These are phyloP conservation scores for Sarotherodon lohbergeri DNA, from an alignment of 2,113 vertebrate genomes.

Conservation along the genomic window DNA sequence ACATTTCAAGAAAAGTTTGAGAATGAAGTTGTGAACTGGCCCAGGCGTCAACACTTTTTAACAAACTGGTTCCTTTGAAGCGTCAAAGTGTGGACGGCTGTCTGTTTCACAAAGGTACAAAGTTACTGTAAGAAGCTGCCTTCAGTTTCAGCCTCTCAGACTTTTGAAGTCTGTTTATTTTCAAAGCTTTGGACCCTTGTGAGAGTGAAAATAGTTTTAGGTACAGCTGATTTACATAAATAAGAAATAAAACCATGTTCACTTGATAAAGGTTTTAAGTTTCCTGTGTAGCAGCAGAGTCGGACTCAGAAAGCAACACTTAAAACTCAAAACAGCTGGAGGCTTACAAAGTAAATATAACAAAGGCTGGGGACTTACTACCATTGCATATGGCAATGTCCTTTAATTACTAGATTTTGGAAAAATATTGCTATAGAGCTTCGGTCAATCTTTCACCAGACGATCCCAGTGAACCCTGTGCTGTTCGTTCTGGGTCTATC, in stretches of 20 bases:
- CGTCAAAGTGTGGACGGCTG: not conserved
- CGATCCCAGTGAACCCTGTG: not conserved
- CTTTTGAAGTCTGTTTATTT: fast-evolving
- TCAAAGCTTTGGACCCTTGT: fast-evolving
- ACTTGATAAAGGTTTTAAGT: not conserved
- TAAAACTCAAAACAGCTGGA: not conserved
- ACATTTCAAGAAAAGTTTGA: not conserved
- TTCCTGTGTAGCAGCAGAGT: not conserved
- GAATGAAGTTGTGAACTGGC: not conserved
- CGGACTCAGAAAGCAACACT: not conserved
- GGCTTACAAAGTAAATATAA: not conserved
- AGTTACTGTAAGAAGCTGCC: not conserved
- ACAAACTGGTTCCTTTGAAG: not conserved
- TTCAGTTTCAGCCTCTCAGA: fast-evolving
- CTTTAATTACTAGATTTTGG: not conserved
- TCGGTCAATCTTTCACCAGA: not conserved
- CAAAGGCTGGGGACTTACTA: not conserved
- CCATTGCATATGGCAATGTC: fast-evolving
- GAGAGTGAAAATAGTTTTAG: not conserved
- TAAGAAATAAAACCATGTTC: not conserved
- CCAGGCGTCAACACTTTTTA: not conserved
- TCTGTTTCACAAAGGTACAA: not conserved
- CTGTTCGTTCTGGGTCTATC: not conserved
- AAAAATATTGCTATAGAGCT: not conserved
- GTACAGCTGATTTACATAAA: not conserved